Evolutionary conservation across 2,888 invertebrate genomes (phyloP).

Genomic region (Lochmaea crataegi): DNA sequence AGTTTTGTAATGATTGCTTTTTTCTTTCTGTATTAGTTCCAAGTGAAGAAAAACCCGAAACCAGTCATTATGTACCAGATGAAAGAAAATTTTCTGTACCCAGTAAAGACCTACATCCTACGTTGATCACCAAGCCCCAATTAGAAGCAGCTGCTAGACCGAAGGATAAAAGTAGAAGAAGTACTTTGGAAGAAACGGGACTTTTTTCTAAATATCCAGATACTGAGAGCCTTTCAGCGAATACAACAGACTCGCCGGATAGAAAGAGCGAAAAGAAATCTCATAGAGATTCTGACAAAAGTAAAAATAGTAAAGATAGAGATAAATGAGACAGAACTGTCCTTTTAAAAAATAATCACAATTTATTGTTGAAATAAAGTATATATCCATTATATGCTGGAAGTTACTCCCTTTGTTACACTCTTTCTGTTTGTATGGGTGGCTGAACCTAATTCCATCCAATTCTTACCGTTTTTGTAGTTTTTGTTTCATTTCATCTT

Average conservation of each 20-base stretch:
- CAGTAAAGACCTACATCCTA: conserved; percentile 40
- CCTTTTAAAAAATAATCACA: not conserved
- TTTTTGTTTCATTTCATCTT: too few relatives aligned
- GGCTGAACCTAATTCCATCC: too few relatives aligned
- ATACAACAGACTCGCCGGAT: not conserved
- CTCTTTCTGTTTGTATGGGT: too few relatives aligned
- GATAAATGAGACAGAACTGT: not conserved
- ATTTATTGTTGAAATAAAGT: not conserved
- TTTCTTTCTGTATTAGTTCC: conserved; percentile 15
- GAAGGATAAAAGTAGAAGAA: conserved; percentile 27
- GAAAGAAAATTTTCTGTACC: conserved; percentile 37
- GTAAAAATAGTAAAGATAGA: not conserved
- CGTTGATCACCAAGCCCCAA: conserved; percentile 42
- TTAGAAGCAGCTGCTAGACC: conserved; percentile 35
- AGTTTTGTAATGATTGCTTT: not conserved
- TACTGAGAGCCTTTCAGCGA: not conserved
- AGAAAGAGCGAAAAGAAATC: not conserved
- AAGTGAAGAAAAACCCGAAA: conserved; percentile 31
- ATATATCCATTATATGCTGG: too few relatives aligned
- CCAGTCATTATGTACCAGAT: conserved; percentile 16
- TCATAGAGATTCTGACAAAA: conserved; percentile 1
- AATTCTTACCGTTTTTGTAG: too few relatives aligned
- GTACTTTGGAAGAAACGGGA: conserved; percentile 33
- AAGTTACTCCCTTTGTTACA: too few relatives aligned
- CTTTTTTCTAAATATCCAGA: conserved; percentile 19